Evolutionary conservation across 2,113 vertebrate species (phyloP), one percentile per base, ranked within the genome.

Genomic region (Cardinalis cardinalis): DNA sequence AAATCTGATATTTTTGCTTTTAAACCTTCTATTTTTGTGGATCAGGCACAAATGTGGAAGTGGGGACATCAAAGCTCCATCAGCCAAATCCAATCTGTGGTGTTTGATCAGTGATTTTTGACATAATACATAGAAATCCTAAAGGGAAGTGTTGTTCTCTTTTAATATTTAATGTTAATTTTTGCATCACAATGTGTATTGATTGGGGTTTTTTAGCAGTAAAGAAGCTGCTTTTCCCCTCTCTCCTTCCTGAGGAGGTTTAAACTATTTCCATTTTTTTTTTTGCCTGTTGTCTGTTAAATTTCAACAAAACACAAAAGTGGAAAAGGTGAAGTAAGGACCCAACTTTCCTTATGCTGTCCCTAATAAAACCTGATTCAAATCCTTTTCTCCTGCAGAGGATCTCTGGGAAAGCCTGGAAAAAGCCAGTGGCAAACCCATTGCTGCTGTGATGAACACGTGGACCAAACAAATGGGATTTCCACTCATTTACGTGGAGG

Each of bases 401-500:
- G 99, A 99, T 91, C 98, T 99, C 32, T 99, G 99, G 99, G 98
- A 98, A 89, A 99, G 98, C 97, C 98, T 99, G 97, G 99, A 99
- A 97, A 97, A 98, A 95, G 98, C 98, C 44, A 99, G 99, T 68
- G 99, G 99, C 74, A 99, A 99, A 90, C 99, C 99, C 75, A 99
- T 99, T 53, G 99, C 98, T 90, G 98, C 98, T 20, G 98, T 99
- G 87, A 99, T 99, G 99, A 98, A 97, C 87, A 99, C 99, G 10
- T 99, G 99, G 99, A 99, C 99, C 97, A 99, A 99, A 95, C 99
- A 99, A 76, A 99, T 99, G 99, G 99, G 99, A 46, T 99, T 99
- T 65, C 99, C 99, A 0, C 98, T 99, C 76, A 98, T 99, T 90
- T 98, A 98, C 14, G 98, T 99, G 92, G 98, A 99, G 82, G 97